Evolutionary conservation across 2,797 vertebrate species (phyloP), one percentile per base, ranked within the genome.

Genomic region (Sparidentex hasta): DNA sequence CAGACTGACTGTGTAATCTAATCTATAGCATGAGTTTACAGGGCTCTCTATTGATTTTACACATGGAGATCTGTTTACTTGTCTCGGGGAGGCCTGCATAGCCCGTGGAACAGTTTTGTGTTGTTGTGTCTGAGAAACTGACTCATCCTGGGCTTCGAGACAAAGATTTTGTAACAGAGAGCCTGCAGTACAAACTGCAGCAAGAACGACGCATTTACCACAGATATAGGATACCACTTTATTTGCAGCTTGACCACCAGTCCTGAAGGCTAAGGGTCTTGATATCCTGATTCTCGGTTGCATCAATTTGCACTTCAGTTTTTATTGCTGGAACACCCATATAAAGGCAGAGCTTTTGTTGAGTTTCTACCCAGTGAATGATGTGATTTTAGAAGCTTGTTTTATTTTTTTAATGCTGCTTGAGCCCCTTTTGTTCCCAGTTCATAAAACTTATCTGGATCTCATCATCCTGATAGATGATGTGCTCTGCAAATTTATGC

Each of bases 401-500:
- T 79, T 85, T 12, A 61, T 57, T 65, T 69, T 69, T 38, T 56
- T 70, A 65, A 78, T 71, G 21, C 58, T 7, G 8, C 59, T 78
- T 18, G 50, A 81, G 69, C 38, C 56, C 16, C 41, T 77, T 75
- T 63, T 25, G 57, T 55, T 78, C 54, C 38, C 57, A 51, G 17
- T 64, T 72, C 74, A 80, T 65, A 62, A 55, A 14, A 50, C 29
- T 16, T 23, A 17, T 61, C 71, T 59, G 61, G 46, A 59, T 76
- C 65, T 78, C 27, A 27, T 27, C 23, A 55, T 78, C 63, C 50
- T 46, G 27, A 51, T 20, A 54, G 43, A 68, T 56, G 68, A 63
- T 67, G 29, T 76, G 43, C 50, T 85, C 58, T 66, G 59, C 48
- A 81, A 85, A 85, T 82, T 29, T 81, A 87, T 88, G 74, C 74